Evolutionary conservation across 2,888 invertebrate species (phyloP).

Genomic region (Dolichomitus sp.): DNA sequence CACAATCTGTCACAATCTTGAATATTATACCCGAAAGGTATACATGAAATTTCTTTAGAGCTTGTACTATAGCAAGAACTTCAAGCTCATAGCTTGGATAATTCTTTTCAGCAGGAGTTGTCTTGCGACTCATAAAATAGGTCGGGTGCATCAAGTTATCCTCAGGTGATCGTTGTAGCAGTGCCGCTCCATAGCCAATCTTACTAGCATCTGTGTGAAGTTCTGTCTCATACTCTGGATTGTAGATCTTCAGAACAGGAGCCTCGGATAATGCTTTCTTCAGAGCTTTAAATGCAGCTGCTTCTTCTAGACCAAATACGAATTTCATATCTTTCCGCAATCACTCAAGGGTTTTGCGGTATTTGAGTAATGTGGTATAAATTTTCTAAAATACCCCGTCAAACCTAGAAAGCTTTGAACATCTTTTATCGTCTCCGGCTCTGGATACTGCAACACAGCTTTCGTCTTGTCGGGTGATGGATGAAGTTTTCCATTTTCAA

Average conservation of each 20-base stretch:
- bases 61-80: conserved; percentile 74
- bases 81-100: conserved; percentile 74
- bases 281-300: conserved; percentile 53
- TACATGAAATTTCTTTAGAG: conserved; percentile 69
- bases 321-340: conserved; percentile 68
- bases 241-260: too few relatives aligned
- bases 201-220: conserved; percentile 69
- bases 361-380: conserved; percentile 64
- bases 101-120: conserved; percentile 69
- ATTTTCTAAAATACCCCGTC: conserved; percentile 71
- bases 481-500: conserved; percentile 45
- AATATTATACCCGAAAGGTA: conserved; percentile 73
- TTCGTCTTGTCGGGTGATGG: conserved; percentile 44
- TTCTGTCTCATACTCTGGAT: conserved; percentile 63
- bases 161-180: conserved; percentile 69
- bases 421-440: conserved; percentile 54
- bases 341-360: conserved; percentile 74
- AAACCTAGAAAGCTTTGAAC: conserved; percentile 68
- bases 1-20: conserved; percentile 73
- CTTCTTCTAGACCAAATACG: conserved; percentile 47
- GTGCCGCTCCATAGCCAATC: conserved; percentile 71
- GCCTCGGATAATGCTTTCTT: conserved; percentile 49
- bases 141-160: conserved; percentile 69
- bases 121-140: conserved; percentile 73
- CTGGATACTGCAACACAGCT: too few relatives aligned